A percentile compares a stretch with the other conserved stretches of the same genome.
Evolutionary conservation across 2,797 vertebrate genomes (phyloP).

Genomic region (Benthosema pterotum): DNA sequence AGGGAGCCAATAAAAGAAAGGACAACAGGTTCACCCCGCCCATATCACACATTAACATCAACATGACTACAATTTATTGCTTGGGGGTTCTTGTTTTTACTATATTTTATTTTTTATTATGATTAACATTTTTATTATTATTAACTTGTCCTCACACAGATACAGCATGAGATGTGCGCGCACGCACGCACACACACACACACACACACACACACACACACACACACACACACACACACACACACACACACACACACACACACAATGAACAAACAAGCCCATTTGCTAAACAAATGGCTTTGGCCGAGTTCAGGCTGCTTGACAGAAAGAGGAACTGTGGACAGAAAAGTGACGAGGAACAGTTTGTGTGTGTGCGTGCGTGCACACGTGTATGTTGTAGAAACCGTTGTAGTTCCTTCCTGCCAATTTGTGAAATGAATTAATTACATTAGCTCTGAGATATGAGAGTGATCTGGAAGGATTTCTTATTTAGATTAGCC

Average conservation of each 20-base stretch:
- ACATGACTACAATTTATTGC: too few relatives aligned
- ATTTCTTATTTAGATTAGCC: too few relatives aligned
- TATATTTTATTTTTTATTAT: too few relatives aligned
- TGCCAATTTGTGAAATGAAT: neutral
- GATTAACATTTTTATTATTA: too few relatives aligned
- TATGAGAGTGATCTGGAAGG: too few relatives aligned
- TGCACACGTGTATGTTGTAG: neutral
- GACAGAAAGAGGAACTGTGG: constrained; percentile 8
- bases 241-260: neutral
- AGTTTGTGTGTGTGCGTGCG: neutral
- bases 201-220: neutral
- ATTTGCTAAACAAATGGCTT: constrained; percentile 68
- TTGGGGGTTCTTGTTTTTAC: too few relatives aligned
- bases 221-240: neutral
- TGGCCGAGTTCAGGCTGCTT: constrained; percentile 10
- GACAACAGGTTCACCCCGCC: neutral
- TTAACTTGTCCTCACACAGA: too few relatives aligned
- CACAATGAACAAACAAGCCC: constrained; percentile 39
- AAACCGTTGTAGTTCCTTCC: neutral
- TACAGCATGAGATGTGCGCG: too few relatives aligned
- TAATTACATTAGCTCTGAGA: neutral
- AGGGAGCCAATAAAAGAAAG: constrained; percentile 9
- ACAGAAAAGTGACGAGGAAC: constrained; percentile 4
- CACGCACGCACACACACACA: neutral
- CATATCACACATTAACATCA: too few relatives aligned